Evolutionary conservation across 2,888 invertebrate species (phyloP), one percentile per base, ranked within the genome.

Genomic region (Megalurothrips usitatus): DNA sequence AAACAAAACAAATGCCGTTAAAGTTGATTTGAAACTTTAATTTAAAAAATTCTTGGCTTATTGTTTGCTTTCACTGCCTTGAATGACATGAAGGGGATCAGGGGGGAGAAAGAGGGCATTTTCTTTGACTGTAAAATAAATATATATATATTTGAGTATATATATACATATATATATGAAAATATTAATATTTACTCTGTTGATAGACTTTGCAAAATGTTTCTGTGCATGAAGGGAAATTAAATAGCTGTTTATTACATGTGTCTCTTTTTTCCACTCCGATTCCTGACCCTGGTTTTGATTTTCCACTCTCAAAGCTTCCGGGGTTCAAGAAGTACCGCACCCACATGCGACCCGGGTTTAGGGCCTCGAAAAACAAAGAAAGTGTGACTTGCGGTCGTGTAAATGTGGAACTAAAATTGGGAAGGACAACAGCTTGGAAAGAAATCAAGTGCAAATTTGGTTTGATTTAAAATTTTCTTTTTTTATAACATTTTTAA

Each of bases 201-300:
- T 58, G 58, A 58, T 58, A 58, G 58, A 19, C 58, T 58, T 58
- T 58, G 58, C 58, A 58, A 58, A 43, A 58, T 58, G 58, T 58
- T 58, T 58, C 58, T 58, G 58, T 58, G 58, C 58, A 58, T 58
- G 58, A 58, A 58, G 58, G 58, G 58, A 58, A 58, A 58, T 58
- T 58, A 58, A 58, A 58, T 58, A 58, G 58, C 58, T 58, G 58
- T 58, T 58, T 58, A 58, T 58, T 58, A 58, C 58, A 0, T 58
- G 58, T 58, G 58, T 58, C 1, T 58, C 6, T 19, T 58, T 58
- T 58, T 58, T 58, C 58, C 19, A 58, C 34, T 43, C 34, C 34
- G 6, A 6, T 43, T 43, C 34, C 34, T 43, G 34, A 43, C 34
- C 34, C 34, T 43, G 34, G 34, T 43, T 43, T 43, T 43, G 6